A percentile compares a stretch with the other conserved stretches of the same genome.
Evolutionary conservation across 1,140 invertebrate genomes (phyloP).

Genomic region (Eriocheir sinensis): DNA sequence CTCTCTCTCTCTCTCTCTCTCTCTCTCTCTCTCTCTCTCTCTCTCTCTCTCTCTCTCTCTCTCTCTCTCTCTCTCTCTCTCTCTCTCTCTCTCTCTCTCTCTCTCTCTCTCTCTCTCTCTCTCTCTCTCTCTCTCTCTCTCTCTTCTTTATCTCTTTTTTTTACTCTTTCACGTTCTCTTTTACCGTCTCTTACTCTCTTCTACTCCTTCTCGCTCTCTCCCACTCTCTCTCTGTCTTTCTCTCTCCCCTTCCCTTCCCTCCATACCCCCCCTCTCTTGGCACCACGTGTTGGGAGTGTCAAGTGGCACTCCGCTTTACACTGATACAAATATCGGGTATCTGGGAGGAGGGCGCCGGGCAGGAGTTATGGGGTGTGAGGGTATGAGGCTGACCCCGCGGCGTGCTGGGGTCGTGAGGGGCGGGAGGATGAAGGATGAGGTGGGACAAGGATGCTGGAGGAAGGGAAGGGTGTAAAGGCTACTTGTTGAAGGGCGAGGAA

Average conservation of each 20-base stretch:
- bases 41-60: too few relatives aligned
- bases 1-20: background rate
- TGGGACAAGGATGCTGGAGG: background rate
- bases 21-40: too few relatives aligned
- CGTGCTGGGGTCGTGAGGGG: background rate
- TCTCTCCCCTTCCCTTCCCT: background rate
- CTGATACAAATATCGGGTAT: constrained; percentile 16
- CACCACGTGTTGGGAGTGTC: background rate
- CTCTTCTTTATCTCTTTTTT: too few relatives aligned
- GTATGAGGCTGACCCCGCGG: background rate
- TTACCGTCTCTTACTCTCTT: background rate
- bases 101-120: too few relatives aligned
- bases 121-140: too few relatives aligned
- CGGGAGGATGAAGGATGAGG: background rate
- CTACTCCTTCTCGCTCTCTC: background rate
- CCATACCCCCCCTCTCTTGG: background rate
- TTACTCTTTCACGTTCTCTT: background rate
- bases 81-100: background rate
- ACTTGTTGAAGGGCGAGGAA: too few relatives aligned
- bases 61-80: background rate
- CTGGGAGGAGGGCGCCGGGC: background rate
- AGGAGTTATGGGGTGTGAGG: background rate
- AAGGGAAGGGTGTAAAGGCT: background rate
- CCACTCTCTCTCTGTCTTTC: constrained; percentile 11
- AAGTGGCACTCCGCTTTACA: background rate